phyloP scores from a whole-genome alignment of 2,888 invertebrate genomes.

The Lepidocyrtinus sp. region DNA sequence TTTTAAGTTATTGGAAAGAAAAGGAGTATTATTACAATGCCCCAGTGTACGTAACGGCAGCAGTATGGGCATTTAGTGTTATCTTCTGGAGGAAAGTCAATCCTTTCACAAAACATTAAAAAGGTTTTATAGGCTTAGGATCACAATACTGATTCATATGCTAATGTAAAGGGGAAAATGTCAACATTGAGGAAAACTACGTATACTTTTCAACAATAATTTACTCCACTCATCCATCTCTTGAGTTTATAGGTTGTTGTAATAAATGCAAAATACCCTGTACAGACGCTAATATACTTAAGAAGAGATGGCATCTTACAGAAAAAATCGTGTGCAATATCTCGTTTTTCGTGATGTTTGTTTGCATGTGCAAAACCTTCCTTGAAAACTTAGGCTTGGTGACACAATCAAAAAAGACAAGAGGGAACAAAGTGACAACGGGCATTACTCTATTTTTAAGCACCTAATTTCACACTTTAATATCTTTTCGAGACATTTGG shows the following conservation, averaged over 20 bases:
- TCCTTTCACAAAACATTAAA: not conserved
- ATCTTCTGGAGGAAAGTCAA: not conserved
- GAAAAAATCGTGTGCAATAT: too few relatives aligned
- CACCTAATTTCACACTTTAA: slow-evolving; percentile 59
- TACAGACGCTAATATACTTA: too few relatives aligned
- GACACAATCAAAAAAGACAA: slow-evolving; percentile 9
- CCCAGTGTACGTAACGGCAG: too few relatives aligned
- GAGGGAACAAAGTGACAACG: slow-evolving; percentile 55
- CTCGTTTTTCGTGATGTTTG: not conserved
- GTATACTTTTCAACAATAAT: too few relatives aligned
- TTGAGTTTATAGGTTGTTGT: too few relatives aligned
- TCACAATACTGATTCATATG: slow-evolving; percentile 7
- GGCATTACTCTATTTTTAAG: slow-evolving; percentile 65
- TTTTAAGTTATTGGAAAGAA: not conserved
- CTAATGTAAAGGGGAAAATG: slow-evolving; percentile 4
- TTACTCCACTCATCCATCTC: too few relatives aligned
- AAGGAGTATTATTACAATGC: slow-evolving; percentile 1
- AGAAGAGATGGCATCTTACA: too few relatives aligned
- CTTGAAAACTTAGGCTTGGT: slow-evolving; percentile 3
- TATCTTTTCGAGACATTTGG: slow-evolving; percentile 61
- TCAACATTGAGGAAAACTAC: not conserved
- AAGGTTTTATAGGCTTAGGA: not conserved
- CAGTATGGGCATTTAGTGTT: not conserved
- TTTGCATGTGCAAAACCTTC: not conserved
- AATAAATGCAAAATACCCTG: too few relatives aligned